Conservation (phyloP, 2,888 invertebrate genomes). For the Ryuthela nishihirai region DNA sequence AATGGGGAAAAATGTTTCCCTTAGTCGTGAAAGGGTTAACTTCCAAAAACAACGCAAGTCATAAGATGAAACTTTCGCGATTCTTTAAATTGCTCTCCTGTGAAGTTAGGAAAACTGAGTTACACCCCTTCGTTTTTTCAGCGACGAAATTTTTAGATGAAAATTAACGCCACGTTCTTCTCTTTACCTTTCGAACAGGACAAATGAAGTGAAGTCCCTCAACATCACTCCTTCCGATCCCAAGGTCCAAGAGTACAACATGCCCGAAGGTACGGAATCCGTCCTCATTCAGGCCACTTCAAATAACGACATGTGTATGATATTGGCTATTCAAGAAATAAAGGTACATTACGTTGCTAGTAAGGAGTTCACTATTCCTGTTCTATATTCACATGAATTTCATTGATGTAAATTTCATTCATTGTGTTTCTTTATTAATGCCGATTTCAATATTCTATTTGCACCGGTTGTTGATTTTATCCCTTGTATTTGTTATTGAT, state of each 20-base stretch:
- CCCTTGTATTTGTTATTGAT: too few species aligned
- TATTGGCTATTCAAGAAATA: constrained; percentile 72
- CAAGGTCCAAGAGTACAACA: constrained; percentile 61
- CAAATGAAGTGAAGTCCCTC: constrained; percentile 43
- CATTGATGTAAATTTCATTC: neutral
- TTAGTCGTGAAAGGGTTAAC: too few species aligned
- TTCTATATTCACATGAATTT: neutral
- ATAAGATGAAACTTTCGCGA: too few species aligned
- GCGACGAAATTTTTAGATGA: too few species aligned
- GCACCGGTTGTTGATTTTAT: too few species aligned
- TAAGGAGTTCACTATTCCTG: neutral
- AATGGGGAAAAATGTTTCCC: too few species aligned
- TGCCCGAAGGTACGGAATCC: constrained; percentile 53
- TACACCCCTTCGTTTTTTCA: too few species aligned
- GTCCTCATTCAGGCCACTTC: constrained; percentile 50
- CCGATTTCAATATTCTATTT: neutral
- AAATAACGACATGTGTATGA: constrained; percentile 62
- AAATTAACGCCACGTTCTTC: too few species aligned
- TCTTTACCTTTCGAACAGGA: constrained; percentile 39
- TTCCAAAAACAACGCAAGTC: too few species aligned
- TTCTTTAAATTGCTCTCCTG: too few species aligned
- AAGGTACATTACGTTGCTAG: constrained; percentile 55
- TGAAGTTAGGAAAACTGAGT: too few species aligned
- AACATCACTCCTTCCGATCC: constrained; percentile 59
- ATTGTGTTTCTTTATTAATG: neutral